These are phyloP conservation scores for Erebia epiphron DNA, from an alignment of 2,888 invertebrate species.

Conservation along the genomic window DNA sequence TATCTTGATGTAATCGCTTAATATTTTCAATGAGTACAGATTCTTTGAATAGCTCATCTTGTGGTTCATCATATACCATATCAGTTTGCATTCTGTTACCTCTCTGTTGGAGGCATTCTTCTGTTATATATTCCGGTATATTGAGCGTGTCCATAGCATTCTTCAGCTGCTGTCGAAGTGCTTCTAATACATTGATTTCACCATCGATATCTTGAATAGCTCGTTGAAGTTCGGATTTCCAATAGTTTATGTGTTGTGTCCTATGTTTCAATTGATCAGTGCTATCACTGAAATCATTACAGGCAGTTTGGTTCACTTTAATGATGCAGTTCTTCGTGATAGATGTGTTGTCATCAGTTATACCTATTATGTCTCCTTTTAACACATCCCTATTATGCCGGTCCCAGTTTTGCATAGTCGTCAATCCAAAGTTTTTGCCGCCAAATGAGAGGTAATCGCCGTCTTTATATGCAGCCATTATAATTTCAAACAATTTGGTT, in stretches of 20 bases:
- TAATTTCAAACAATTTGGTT: not conserved
- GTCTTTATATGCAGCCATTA: slow-evolving; percentile 61
- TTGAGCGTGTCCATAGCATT: slow-evolving; percentile 69
- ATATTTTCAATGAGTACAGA: slow-evolving; percentile 88
- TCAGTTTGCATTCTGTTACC: slow-evolving; percentile 88
- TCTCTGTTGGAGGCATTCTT: slow-evolving; percentile 87
- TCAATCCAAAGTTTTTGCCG: slow-evolving; percentile 59
- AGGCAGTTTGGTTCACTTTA: slow-evolving; percentile 73
- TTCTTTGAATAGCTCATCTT: slow-evolving; percentile 89
- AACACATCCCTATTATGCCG: slow-evolving; percentile 65
- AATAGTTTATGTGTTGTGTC: slow-evolving; percentile 72
- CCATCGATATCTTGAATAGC: slow-evolving; percentile 72
- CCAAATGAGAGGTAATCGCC: slow-evolving; percentile 68
- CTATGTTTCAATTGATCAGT: slow-evolving; percentile 71
- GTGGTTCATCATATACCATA: slow-evolving; percentile 88
- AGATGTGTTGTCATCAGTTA: slow-evolving; percentile 69
- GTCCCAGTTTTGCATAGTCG: slow-evolving; percentile 66
- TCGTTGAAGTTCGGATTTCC: slow-evolving; percentile 72
- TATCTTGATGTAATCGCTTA: slow-evolving; percentile 83
- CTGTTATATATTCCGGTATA: slow-evolving; percentile 74
- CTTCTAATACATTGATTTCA: slow-evolving; percentile 65
- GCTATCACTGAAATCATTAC: slow-evolving; percentile 67
- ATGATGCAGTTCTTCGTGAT: slow-evolving; percentile 74
- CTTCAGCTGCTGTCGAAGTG: slow-evolving; percentile 72
- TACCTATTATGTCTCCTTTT: slow-evolving; percentile 70